Evolutionary conservation across 1,140 invertebrate genomes (phyloP).

Genomic region (Hyposmocoma kahamanoa): DNA sequence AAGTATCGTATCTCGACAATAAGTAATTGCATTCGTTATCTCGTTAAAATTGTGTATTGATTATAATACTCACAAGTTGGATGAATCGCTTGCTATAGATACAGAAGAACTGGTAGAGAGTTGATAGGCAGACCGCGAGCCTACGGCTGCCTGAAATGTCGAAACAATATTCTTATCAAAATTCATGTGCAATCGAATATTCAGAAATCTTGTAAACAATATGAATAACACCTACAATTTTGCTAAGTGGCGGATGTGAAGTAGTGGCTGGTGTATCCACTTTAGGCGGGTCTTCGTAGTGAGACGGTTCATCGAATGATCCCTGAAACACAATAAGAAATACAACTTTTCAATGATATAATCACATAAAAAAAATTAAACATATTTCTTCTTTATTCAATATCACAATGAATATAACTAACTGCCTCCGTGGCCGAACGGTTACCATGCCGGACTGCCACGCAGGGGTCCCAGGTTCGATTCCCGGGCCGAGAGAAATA

Average conservation of each 20-base stretch:
- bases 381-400: no score
- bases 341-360: no score
- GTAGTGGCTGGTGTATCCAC: slow-evolving; percentile 44
- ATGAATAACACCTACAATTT: slow-evolving; percentile 52
- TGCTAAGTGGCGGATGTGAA: slow-evolving; percentile 34
- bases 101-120: slow-evolving; percentile 61
- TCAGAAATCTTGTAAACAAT: no score
- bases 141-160: slow-evolving; percentile 26
- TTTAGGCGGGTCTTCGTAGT: slow-evolving; percentile 72
- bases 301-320: slow-evolving; percentile 78
- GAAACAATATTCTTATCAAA: neutral
- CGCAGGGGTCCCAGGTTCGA: no score
- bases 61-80: slow-evolving; percentile 55
- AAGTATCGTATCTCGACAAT: no score
- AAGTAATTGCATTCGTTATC: no score
- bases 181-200: neutral
- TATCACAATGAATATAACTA: no score
- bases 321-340: slow-evolving; percentile 69
- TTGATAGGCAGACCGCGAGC: slow-evolving; percentile 47
- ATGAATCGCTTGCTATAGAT: slow-evolving; percentile 61
- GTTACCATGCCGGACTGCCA: no score
- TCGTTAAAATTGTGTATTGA: neutral
- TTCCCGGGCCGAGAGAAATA: no score
- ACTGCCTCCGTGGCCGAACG: no score
- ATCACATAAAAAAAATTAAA: no score